Conservation (phyloP, 2,888 invertebrate genomes). For the Dendrolimus pini region DNA sequence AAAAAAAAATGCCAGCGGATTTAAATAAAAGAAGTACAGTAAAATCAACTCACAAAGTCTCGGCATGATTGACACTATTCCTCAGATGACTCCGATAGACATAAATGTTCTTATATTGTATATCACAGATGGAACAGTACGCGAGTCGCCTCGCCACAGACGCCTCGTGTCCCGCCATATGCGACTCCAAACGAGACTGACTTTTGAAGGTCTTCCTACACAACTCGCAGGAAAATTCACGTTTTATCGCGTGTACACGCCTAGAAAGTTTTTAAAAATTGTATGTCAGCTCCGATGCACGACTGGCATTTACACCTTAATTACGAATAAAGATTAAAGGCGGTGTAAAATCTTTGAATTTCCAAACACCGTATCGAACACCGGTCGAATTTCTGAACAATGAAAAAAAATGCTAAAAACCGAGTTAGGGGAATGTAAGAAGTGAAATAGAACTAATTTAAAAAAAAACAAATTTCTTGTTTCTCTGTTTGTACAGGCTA, state of each 20-base stretch:
- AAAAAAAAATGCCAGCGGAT: background rate
- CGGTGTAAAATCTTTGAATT: no score
- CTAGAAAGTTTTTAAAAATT: constrained; percentile 18
- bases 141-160: constrained; percentile 26
- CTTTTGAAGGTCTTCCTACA: constrained; percentile 34
- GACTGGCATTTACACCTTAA: no score
- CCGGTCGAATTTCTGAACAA: no score
- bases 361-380: no score
- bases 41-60: constrained; percentile 26
- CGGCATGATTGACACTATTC: constrained; percentile 36
- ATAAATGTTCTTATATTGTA: constrained; percentile 46
- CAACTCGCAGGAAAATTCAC: constrained; percentile 33
- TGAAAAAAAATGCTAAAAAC: no score
- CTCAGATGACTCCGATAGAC: constrained; percentile 43
- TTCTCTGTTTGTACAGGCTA: no score
- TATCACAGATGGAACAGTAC: constrained; percentile 31
- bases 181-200: constrained; percentile 33
- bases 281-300: no score
- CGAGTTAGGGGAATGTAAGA: no score
- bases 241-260: constrained; percentile 30
- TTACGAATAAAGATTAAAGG: no score
- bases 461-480: no score
- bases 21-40: background rate
- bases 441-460: no score
- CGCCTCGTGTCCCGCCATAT: constrained; percentile 26